A percentile compares a stretch with the other conserved stretches of the same genome.
These are phyloP conservation scores for Lepidurus packardi DNA, from an alignment of 1,140 invertebrate species.

Conservation along the genomic window DNA sequence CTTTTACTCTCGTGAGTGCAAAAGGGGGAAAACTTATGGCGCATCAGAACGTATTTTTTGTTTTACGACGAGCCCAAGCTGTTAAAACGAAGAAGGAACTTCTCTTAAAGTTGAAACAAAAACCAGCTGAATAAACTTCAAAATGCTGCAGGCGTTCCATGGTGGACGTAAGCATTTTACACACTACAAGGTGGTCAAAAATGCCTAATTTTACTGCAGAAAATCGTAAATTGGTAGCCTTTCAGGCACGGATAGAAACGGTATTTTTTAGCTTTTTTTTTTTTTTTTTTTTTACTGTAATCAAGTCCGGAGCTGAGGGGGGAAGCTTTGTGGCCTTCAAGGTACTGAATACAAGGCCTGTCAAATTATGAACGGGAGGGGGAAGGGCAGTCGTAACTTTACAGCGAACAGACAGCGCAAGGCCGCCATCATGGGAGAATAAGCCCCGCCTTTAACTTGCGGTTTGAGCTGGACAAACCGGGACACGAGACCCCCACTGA, in stretches of 20 bases:
- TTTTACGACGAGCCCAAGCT: neutral
- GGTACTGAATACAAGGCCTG: neutral
- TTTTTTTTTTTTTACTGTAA: neutral
- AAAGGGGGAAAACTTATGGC: neutral
- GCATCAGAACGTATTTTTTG: neutral
- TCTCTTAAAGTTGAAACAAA: neutral
- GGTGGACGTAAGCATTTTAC: neutral
- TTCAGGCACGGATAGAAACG: neutral
- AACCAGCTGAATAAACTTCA: neutral
- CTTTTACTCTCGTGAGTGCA: neutral
- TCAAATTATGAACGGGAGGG: constrained; percentile 17
- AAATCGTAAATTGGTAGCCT: constrained; percentile 15
- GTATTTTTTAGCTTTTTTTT: neutral
- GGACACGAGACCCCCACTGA: neutral
- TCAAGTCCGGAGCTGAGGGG: neutral
- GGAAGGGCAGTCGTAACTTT: constrained; percentile 14
- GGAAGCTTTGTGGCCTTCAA: neutral
- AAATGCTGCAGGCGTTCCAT: neutral
- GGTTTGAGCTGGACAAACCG: neutral
- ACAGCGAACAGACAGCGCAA: constrained; percentile 11
- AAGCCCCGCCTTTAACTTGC: neutral
- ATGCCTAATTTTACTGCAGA: neutral
- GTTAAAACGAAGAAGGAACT: neutral
- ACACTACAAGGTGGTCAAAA: neutral
- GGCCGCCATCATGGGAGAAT: constrained; percentile 1